Conservation (phyloP, 2,888 invertebrate species). For the Opisthograptis luteolata region DNA sequence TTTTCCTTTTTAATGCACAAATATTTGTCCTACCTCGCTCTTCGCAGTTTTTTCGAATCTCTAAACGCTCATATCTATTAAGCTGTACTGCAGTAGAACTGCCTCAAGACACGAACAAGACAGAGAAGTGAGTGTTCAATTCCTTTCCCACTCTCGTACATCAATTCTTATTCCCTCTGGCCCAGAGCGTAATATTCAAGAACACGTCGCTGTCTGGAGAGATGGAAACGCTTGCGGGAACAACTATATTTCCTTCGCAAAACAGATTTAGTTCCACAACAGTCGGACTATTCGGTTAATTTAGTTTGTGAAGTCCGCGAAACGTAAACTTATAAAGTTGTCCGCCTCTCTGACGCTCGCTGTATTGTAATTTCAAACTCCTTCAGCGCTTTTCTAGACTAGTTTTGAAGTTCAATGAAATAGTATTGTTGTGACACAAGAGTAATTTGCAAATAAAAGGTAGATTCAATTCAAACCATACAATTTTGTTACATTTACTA, state of each 20-base stretch:
- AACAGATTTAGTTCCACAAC: background rate
- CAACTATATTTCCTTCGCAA: background rate
- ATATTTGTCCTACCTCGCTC: too few relatives aligned
- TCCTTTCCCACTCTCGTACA: too few relatives aligned
- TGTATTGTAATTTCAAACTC: background rate
- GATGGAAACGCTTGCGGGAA: background rate
- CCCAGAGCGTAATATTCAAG: background rate
- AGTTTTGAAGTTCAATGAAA: background rate
- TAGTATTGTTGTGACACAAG: too few relatives aligned
- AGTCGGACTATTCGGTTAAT: conserved; percentile 9
- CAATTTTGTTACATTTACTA: too few relatives aligned
- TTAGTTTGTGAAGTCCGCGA: conserved; percentile 5
- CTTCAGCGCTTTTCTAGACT: background rate
- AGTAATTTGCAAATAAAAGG: too few relatives aligned
- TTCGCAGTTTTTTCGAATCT: too few relatives aligned
- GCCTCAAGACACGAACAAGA: too few relatives aligned
- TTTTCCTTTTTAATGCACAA: too few relatives aligned
- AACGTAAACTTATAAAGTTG: conserved; percentile 8
- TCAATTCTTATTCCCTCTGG: background rate
- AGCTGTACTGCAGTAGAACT: too few relatives aligned
- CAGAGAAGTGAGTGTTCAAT: too few relatives aligned
- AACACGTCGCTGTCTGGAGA: background rate
- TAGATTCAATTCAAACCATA: too few relatives aligned
- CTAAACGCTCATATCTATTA: too few relatives aligned
- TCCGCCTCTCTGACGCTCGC: background rate